Conservation (phyloP, 1,140 invertebrate species). For the Neodiprion lecontei region DNA sequence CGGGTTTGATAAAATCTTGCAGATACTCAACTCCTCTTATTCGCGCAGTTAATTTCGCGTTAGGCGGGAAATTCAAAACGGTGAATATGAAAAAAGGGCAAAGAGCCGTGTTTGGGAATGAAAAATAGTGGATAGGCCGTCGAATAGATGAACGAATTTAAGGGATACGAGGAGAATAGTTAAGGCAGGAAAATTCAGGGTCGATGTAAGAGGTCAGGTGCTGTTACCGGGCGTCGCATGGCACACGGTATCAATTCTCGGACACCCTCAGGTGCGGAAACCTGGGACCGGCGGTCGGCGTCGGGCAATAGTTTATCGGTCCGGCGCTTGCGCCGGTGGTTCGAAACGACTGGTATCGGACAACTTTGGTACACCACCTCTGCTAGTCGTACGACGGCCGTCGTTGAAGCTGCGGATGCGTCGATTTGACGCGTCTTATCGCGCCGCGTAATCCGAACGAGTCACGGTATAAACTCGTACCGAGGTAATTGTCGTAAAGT, state of each 20-base stretch:
- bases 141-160: background rate
- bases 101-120: background rate
- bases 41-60: background rate
- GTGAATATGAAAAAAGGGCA: background rate
- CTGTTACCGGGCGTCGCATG: background rate
- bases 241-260: background rate
- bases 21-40: too few relatives aligned
- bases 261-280: conserved; percentile 6
- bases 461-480: too few relatives aligned
- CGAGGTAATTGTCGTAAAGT: too few relatives aligned
- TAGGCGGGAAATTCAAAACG: background rate
- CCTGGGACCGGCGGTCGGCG: background rate
- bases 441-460: too few relatives aligned
- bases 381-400: conserved; percentile 5
- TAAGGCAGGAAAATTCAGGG: background rate
- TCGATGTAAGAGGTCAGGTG: background rate
- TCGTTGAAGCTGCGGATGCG: background rate
- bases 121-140: background rate
- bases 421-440: background rate
- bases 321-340: background rate
- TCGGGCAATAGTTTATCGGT: background rate
- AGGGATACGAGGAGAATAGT: background rate
- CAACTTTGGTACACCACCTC: background rate
- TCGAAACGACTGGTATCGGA: background rate
- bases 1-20: too few relatives aligned